Conservation (phyloP, 2,113 vertebrate species). For the Scopus umbretta region DNA sequence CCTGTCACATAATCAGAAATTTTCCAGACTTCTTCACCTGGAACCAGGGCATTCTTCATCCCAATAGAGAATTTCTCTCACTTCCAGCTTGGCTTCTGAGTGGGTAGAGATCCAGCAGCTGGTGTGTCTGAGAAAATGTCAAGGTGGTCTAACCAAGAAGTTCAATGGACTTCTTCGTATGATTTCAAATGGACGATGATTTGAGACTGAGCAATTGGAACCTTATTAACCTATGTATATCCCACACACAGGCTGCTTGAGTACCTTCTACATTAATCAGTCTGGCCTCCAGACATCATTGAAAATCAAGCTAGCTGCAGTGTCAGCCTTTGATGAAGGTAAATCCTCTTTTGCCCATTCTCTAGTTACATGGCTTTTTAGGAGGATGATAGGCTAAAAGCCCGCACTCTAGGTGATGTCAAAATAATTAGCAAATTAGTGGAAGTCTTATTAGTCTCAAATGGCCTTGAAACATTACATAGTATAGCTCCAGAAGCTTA, state of each 20-base stretch:
- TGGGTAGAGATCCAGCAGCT: constrained; percentile 26
- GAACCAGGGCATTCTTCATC: neutral
- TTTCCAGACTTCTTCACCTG: neutral
- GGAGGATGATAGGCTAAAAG: neutral
- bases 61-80: constrained; percentile 21
- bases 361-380: neutral
- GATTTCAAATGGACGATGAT: constrained; percentile 2
- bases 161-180: constrained; percentile 16
- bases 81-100: constrained; percentile 20
- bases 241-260: neutral
- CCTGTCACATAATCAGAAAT: neutral
- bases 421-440: neutral
- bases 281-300: constrained; percentile 16
- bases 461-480: neutral
- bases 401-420: neutral
- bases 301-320: constrained; percentile 33
- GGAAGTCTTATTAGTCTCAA: neutral
- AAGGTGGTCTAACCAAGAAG: constrained; percentile 4
- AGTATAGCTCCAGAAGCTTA: neutral
- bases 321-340: constrained; percentile 28
- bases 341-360: constrained; percentile 36
- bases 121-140: neutral
- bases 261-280: constrained; percentile 30
- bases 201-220: neutral
- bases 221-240: neutral